phyloP scores from a whole-genome alignment of 2,888 invertebrate species.

The Venusia cambrica region DNA sequence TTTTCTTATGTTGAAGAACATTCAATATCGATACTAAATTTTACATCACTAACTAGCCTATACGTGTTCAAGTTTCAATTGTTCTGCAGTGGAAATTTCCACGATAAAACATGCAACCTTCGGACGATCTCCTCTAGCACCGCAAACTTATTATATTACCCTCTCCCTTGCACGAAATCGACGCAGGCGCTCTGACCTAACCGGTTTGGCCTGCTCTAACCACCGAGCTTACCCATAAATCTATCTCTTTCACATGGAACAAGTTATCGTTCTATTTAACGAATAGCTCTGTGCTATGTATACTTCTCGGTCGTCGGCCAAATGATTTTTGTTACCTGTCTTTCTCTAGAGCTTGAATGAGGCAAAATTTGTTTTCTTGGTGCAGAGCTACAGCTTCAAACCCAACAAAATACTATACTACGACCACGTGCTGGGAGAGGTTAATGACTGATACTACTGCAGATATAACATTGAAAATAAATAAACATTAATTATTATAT shows the following conservation, averaged over 20 bases:
- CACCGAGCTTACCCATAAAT: conserved; percentile 37
- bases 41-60: conserved; percentile 49
- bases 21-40: conserved; percentile 39
- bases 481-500: conserved; percentile 54
- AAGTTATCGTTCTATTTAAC: conserved; percentile 77
- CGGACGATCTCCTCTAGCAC: conserved; percentile 52
- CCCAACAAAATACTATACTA: conserved; percentile 75
- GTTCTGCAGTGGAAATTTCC: conserved; percentile 80
- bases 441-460: conserved; percentile 75
- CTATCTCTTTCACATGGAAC: conserved; percentile 56
- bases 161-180: conserved; percentile 59
- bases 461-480: conserved; percentile 72
- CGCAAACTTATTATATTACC: conserved; percentile 39
- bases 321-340: conserved; percentile 78
- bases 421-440: conserved; percentile 71
- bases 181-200: conserved; percentile 76
- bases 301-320: conserved; percentile 80
- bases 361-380: conserved; percentile 72
- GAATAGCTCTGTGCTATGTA: conserved; percentile 80
- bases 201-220: conserved; percentile 57
- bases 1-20: too few relatives aligned
- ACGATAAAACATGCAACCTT: conserved; percentile 76
- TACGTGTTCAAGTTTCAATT: conserved; percentile 76
- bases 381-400: conserved; percentile 80
- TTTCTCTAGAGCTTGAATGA: conserved; percentile 80